Evolutionary conservation across 2,888 invertebrate species (phyloP).

Genomic region (Elysia crispata): DNA sequence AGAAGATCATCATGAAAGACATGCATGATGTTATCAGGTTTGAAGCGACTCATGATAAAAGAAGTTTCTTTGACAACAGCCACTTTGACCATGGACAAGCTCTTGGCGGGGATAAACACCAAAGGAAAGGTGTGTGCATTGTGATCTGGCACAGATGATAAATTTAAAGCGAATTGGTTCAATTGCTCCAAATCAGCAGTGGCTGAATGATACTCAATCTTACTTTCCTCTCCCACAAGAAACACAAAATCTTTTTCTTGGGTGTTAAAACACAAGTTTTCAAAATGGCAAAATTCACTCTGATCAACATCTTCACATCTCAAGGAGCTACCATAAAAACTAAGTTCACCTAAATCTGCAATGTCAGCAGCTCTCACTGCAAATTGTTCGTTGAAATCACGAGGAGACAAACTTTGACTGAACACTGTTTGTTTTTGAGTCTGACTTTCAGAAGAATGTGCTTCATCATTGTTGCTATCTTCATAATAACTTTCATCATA

Average conservation of each 20-base stretch:
- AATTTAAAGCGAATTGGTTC: constrained; percentile 69
- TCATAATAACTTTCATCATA: too few relatives aligned
- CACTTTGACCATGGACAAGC: constrained; percentile 56
- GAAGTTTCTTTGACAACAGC: constrained; percentile 58
- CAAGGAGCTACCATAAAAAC: neutral
- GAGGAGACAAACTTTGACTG: too few relatives aligned
- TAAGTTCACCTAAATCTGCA: neutral
- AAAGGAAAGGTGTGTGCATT: constrained; percentile 72
- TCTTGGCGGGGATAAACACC: constrained; percentile 69
- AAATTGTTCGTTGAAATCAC: too few relatives aligned
- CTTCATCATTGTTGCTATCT: too few relatives aligned
- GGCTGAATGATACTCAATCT: constrained; percentile 66
- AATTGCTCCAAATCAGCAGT: constrained; percentile 49
- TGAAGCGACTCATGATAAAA: constrained; percentile 77
- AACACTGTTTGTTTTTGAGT: too few relatives aligned
- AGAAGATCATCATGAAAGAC: constrained; percentile 80
- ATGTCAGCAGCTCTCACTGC: too few relatives aligned
- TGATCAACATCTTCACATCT: neutral
- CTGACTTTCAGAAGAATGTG: too few relatives aligned
- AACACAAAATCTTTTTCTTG: constrained; percentile 75
- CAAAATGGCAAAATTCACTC: constrained; percentile 72
- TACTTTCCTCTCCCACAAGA: constrained; percentile 69
- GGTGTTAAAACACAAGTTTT: constrained; percentile 77
- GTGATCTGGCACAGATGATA: constrained; percentile 77
- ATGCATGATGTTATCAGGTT: constrained; percentile 81